phyloP scores from a whole-genome alignment of 2,113 vertebrate genomes.

The Mastomys coucha region DNA sequence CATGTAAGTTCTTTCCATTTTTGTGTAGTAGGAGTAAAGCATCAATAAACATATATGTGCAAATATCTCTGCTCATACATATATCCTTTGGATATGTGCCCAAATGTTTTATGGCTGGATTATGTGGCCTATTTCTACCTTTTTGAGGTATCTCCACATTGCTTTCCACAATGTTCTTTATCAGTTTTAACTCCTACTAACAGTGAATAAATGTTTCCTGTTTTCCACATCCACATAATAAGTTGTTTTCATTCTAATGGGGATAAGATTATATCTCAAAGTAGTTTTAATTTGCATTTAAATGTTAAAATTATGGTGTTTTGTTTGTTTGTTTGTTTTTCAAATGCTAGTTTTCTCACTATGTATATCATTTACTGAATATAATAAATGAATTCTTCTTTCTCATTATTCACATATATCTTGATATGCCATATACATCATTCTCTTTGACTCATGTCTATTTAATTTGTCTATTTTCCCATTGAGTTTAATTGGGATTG shows the following conservation, averaged over 20 bases:
- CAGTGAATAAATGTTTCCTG: background rate
- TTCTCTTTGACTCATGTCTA: too few relatives aligned
- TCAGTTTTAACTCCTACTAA: background rate
- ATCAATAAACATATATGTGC: background rate
- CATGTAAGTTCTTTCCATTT: too few relatives aligned
- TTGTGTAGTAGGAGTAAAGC: too few relatives aligned
- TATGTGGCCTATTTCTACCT: background rate
- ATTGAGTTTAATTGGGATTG: too few relatives aligned
- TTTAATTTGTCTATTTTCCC: too few relatives aligned
- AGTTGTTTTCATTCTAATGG: background rate
- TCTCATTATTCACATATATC: too few relatives aligned
- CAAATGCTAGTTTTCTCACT: background rate
- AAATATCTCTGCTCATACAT: background rate
- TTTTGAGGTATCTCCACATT: background rate
- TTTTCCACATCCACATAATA: background rate
- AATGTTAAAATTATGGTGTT: too few relatives aligned
- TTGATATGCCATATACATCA: too few relatives aligned
- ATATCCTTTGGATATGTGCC: background rate
- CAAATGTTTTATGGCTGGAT: background rate
- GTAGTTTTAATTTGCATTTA: too few relatives aligned
- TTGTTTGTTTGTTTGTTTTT: too few relatives aligned
- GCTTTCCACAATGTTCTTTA: background rate
- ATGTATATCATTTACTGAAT: background rate
- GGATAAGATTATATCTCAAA: background rate
- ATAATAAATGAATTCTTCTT: background rate